Conservation (phyloP, 2,113 vertebrate genomes). For the Hippocampus barbouri region DNA sequence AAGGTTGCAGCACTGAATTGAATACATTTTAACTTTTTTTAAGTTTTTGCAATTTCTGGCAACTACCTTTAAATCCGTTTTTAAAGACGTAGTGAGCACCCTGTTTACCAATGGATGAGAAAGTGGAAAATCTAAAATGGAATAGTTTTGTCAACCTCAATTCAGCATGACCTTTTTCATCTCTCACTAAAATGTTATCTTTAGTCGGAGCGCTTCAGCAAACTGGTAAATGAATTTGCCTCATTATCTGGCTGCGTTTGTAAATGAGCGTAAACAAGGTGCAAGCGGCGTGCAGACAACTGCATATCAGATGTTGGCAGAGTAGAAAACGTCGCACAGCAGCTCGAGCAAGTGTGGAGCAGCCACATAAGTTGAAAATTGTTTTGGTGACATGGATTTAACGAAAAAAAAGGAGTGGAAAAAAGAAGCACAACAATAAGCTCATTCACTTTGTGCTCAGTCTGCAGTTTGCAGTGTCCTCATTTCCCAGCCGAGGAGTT, state of each 20-base stretch:
- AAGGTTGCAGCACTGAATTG: background rate
- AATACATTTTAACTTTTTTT: background rate
- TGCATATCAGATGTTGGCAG: slow-evolving; percentile 14
- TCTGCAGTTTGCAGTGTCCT: slow-evolving; percentile 61
- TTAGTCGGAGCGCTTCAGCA: slow-evolving; percentile 17
- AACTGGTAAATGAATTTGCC: slow-evolving; percentile 29
- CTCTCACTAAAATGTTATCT: slow-evolving; percentile 33
- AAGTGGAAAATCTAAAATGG: slow-evolving; percentile 17
- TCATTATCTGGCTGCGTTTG: slow-evolving; percentile 27
- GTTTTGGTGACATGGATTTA: slow-evolving; percentile 19
- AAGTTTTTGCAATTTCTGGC: background rate
- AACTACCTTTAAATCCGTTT: background rate
- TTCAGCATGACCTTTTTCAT: slow-evolving; percentile 20
- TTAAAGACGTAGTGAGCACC: background rate
- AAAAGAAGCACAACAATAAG: slow-evolving; percentile 58
- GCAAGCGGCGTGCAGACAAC: slow-evolving; percentile 34
- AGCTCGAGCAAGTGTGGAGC: background rate
- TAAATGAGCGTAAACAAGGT: slow-evolving; percentile 33
- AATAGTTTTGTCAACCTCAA: slow-evolving; percentile 44
- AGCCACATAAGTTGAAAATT: slow-evolving; percentile 8
- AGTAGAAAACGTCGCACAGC: background rate
- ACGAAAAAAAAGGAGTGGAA: slow-evolving; percentile 9
- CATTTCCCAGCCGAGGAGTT: slow-evolving; percentile 65
- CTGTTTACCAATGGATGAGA: background rate
- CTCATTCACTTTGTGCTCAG: slow-evolving; percentile 67